These are phyloP conservation scores for Salpingus planirostris DNA, from an alignment of 2,888 invertebrate genomes.

Conservation along the genomic window DNA sequence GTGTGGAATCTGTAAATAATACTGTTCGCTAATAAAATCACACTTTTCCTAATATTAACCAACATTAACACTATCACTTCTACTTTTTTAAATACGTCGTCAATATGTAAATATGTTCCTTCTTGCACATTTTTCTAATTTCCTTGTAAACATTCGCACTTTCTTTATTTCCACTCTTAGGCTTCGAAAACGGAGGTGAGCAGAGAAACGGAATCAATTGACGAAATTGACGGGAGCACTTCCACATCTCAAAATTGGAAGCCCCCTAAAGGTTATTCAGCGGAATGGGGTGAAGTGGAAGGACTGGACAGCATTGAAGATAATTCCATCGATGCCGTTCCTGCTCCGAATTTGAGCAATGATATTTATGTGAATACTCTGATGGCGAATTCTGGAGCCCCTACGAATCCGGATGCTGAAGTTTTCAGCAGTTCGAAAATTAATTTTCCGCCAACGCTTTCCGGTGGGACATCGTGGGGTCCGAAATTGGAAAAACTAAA, in stretches of 20 bases:
- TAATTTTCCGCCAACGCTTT: too few relatives aligned
- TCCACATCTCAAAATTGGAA: conserved; percentile 14
- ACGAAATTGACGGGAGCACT: conserved; percentile 21
- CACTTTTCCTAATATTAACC: too few relatives aligned
- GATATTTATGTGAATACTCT: conserved; percentile 32
- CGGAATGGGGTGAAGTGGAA: conserved; percentile 17
- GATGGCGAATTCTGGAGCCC: conserved; percentile 25
- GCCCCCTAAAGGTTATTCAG: background rate
- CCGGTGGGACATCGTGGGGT: too few relatives aligned
- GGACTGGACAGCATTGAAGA: conserved; percentile 33
- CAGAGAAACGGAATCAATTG: conserved; percentile 33
- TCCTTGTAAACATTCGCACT: conserved; percentile 31
- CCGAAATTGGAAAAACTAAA: too few relatives aligned
- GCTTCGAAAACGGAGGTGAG: conserved; percentile 18
- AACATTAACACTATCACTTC: background rate
- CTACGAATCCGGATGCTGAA: conserved; percentile 34
- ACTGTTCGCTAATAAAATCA: too few relatives aligned
- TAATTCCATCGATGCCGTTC: conserved; percentile 22
- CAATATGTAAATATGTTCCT: conserved; percentile 15
- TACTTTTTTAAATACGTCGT: background rate
- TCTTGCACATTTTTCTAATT: conserved; percentile 23
- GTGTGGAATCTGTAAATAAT: too few relatives aligned
- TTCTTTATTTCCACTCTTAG: conserved; percentile 22
- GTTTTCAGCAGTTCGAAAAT: conserved; percentile 18
- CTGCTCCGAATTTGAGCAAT: conserved; percentile 23